Evolutionary conservation across 2,797 vertebrate species (phyloP).

Genomic region (Limosa lapponica): DNA sequence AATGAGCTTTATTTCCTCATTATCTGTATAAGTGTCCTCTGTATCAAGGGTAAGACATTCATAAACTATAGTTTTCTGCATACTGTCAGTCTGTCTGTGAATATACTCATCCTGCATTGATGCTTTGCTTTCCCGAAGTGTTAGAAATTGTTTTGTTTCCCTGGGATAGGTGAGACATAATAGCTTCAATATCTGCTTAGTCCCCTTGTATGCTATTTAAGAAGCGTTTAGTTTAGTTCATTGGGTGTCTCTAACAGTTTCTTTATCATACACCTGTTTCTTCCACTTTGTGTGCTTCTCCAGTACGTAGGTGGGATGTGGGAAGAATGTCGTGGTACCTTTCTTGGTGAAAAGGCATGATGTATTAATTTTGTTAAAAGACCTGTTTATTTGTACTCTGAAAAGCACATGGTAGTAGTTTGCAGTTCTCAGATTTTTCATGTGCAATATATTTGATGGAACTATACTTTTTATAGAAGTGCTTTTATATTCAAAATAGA

Average conservation of each 20-base stretch:
- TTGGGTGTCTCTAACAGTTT: background rate
- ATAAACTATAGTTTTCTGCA: background rate
- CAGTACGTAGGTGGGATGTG: background rate
- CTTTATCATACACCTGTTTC: background rate
- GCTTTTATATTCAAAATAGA: background rate
- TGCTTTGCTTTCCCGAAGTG: background rate
- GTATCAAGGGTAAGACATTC: background rate
- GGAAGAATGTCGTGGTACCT: background rate
- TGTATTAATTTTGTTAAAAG: background rate
- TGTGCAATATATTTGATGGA: background rate
- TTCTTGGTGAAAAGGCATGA: background rate
- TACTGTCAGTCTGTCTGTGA: background rate
- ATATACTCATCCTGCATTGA: background rate
- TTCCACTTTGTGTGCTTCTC: background rate
- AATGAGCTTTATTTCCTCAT: background rate
- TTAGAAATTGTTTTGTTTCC: background rate
- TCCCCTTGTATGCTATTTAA: background rate
- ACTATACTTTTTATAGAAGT: background rate
- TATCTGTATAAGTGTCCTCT: background rate
- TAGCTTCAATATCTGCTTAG: background rate
- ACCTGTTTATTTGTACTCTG: background rate
- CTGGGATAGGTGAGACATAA: background rate
- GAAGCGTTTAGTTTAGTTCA: background rate
- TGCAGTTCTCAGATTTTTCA: background rate
- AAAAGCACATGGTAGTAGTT: background rate